A percentile compares a stretch with the other conserved stretches of the same genome.
Conservation (phyloP, 2,797 vertebrate genomes). For the Erpetoichthys calabaricus region DNA sequence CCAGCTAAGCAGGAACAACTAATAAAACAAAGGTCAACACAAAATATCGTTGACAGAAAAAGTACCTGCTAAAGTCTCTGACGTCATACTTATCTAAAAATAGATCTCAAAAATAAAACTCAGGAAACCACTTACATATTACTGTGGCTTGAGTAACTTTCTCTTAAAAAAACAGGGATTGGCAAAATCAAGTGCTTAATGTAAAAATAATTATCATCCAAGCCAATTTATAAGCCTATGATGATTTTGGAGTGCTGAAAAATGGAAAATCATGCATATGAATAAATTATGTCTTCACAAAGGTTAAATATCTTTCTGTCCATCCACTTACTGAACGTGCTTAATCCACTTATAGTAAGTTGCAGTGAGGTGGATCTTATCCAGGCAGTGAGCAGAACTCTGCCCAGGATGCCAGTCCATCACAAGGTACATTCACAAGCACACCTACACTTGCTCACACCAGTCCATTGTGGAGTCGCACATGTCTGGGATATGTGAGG, state of each 20-base stretch:
- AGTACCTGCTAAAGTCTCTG: slow-evolving; percentile 5
- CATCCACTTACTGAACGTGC: neutral
- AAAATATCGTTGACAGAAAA: slow-evolving; percentile 5
- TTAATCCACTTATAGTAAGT: too few relatives aligned
- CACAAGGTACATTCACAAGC: neutral
- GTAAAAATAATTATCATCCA: slow-evolving; percentile 9
- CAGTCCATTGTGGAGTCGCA: too few relatives aligned
- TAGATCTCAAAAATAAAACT: slow-evolving; percentile 20
- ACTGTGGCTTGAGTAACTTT: slow-evolving; percentile 13
- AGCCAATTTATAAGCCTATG: slow-evolving; percentile 9
- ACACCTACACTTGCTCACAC: neutral
- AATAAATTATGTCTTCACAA: neutral
- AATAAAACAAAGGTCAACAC: slow-evolving; percentile 16
- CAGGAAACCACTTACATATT: slow-evolving; percentile 15
- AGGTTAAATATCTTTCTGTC: neutral
- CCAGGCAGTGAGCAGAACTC: neutral
- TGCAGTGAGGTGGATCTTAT: neutral
- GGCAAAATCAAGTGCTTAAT: slow-evolving; percentile 10
- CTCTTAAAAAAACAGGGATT: slow-evolving; percentile 9
- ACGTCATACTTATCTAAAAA: slow-evolving; percentile 26
- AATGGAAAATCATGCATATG: slow-evolving; percentile 6
- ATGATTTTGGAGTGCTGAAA: slow-evolving; percentile 10
- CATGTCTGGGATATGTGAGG: too few relatives aligned
- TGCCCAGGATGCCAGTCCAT: neutral
- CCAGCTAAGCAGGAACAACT: slow-evolving; percentile 1